Percentiles rank a stretch among this genome's conserved stretches.
phyloP scores from a whole-genome alignment of 2,113 vertebrate species.

The Sceloporus undulatus region DNA sequence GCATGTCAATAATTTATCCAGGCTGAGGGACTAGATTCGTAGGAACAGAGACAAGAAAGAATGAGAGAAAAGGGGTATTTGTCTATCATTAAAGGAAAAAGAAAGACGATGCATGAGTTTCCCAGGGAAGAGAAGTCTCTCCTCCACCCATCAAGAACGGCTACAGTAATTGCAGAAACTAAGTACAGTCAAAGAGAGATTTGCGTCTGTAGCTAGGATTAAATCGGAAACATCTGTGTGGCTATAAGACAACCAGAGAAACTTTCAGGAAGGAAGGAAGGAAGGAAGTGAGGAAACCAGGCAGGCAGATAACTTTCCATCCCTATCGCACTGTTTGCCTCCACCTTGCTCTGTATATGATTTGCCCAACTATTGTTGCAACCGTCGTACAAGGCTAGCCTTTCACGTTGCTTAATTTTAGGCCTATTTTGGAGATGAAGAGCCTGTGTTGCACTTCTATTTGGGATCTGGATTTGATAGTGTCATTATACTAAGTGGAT shows the following conservation, averaged over 20 bases:
- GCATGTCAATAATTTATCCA: slow-evolving; percentile 40
- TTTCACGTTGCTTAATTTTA: slow-evolving; percentile 47
- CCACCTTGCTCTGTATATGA: slow-evolving; percentile 18
- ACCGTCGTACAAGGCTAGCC: background rate
- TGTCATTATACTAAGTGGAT: background rate
- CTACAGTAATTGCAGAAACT: slow-evolving; percentile 64
- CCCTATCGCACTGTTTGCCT: slow-evolving; percentile 41
- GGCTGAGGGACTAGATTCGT: slow-evolving; percentile 64
- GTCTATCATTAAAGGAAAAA: slow-evolving; percentile 72
- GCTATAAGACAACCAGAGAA: slow-evolving; percentile 78
- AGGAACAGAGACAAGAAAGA: slow-evolving; percentile 32
- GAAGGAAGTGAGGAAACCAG: slow-evolving; percentile 58
- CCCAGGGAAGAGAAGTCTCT: slow-evolving; percentile 67
- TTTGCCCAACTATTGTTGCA: background rate
- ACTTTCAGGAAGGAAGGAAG: slow-evolving; percentile 71
- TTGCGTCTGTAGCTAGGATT: slow-evolving; percentile 72
- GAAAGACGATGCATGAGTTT: slow-evolving; percentile 71
- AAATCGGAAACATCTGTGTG: slow-evolving; percentile 82
- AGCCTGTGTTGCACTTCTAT: background rate
- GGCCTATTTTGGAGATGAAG: background rate
- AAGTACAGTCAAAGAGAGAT: slow-evolving; percentile 68
- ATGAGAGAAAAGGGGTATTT: slow-evolving; percentile 50
- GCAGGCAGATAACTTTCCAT: slow-evolving; percentile 50
- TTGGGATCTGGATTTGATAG: background rate
- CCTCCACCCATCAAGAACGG: slow-evolving; percentile 66